Evolutionary conservation across 1,140 invertebrate genomes (phyloP).

Genomic region (Agrilus planipennis): DNA sequence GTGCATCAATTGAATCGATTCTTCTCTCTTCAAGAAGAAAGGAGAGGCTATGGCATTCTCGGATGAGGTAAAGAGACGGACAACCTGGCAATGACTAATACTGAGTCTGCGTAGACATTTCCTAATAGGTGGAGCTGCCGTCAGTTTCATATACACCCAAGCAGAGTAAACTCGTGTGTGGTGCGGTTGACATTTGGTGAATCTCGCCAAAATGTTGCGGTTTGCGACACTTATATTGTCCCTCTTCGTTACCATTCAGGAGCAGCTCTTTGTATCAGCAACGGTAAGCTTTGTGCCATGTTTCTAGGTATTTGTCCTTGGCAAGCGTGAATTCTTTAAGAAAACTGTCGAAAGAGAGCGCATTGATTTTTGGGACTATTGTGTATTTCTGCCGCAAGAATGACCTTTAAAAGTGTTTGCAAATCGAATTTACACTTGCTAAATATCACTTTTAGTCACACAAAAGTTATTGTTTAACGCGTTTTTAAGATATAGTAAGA

Average conservation of each 20-base stretch:
- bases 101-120: constrained; percentile 20
- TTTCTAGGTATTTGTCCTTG: not conserved
- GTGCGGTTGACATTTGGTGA: constrained; percentile 19
- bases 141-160: constrained; percentile 28
- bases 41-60: not conserved
- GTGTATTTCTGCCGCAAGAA: too few species aligned
- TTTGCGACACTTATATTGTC: constrained; percentile 22
- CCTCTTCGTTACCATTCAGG: constrained; percentile 15
- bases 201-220: constrained; percentile 26
- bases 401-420: too few species aligned
- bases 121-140: constrained; percentile 29
- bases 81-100: constrained; percentile 18
- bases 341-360: constrained; percentile 1
- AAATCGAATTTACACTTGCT: too few species aligned
- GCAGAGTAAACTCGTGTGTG: constrained; percentile 20
- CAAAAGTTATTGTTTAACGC: too few species aligned
- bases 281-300: constrained; percentile 15
- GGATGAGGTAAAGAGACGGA: not conserved
- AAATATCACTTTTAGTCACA: too few species aligned
- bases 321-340: not conserved
- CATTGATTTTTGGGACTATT: constrained; percentile 8
- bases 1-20: too few species aligned
- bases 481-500: too few species aligned
- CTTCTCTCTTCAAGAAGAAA: not conserved
- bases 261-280: constrained; percentile 22